Evolutionary conservation across 2,113 vertebrate species (phyloP).

Genomic region (Ophthalmotilapia sp.): DNA sequence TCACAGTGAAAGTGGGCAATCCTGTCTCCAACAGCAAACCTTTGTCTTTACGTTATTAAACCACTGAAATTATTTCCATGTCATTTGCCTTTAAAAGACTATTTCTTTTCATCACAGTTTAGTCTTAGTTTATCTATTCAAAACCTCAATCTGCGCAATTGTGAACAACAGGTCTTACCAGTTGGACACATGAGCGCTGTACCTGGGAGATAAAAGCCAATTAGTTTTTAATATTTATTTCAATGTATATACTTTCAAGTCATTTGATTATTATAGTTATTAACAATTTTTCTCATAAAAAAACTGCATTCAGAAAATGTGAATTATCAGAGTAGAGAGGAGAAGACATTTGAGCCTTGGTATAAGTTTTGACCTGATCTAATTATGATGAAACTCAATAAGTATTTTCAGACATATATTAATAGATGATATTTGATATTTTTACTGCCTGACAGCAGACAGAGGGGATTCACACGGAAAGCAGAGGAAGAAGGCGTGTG

Average conservation of each 20-base stretch:
- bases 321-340: background rate
- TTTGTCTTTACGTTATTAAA: background rate
- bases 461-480: rapidly evolving
- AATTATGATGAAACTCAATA: background rate
- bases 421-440: background rate
- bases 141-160: background rate
- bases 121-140: background rate
- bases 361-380: background rate
- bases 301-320: background rate
- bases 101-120: background rate
- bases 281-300: too few relatives aligned
- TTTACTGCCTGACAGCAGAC: background rate
- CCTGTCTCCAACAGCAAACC: background rate
- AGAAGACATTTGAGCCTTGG: background rate
- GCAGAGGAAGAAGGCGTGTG: background rate
- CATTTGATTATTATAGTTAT: background rate
- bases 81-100: background rate
- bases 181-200: background rate
- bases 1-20: background rate
- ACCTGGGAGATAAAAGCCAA: background rate
- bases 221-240: background rate
- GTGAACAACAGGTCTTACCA: background rate
- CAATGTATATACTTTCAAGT: background rate
- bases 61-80: background rate
- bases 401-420: background rate